Conservation (phyloP, 2,113 vertebrate species). For the Pogona vitticeps region DNA sequence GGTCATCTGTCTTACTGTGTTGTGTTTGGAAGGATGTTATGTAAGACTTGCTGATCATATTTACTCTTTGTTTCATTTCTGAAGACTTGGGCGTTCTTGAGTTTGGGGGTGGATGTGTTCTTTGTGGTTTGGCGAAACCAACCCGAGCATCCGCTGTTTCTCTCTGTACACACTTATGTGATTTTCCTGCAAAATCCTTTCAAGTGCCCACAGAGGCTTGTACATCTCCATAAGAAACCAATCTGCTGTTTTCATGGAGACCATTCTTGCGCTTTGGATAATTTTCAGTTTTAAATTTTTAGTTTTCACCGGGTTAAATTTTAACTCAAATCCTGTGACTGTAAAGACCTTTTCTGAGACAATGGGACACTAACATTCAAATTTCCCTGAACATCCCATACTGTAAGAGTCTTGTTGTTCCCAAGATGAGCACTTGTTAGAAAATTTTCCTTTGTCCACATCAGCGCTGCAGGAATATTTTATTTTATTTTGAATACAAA, state of each 20-base stretch:
- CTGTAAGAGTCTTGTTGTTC: background rate
- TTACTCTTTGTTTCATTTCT: too few species aligned
- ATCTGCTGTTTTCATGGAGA: background rate
- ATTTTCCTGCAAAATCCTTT: background rate
- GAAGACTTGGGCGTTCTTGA: background rate
- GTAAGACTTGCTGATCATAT: too few species aligned
- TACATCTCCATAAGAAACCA: slow-evolving; percentile 17
- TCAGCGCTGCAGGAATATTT: background rate
- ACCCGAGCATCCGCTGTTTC: background rate
- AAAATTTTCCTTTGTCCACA: background rate
- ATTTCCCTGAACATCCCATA: background rate
- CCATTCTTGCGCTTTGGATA: background rate
- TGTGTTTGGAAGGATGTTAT: too few species aligned
- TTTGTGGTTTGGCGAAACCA: background rate
- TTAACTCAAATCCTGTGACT: background rate
- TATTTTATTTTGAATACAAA: background rate
- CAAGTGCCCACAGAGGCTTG: slow-evolving; percentile 4
- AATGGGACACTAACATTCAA: too few species aligned
- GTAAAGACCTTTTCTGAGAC: background rate
- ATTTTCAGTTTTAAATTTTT: slow-evolving; percentile 22
- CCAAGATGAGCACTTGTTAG: background rate
- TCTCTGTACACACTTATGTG: background rate
- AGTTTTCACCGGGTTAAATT: slow-evolving; percentile 9
- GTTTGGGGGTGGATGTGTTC: background rate
- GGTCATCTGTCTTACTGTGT: too few species aligned